Base-by-base conservation (phyloP, 92 coral and sea anemone genomes). In the Actinostola sp. region DNA sequence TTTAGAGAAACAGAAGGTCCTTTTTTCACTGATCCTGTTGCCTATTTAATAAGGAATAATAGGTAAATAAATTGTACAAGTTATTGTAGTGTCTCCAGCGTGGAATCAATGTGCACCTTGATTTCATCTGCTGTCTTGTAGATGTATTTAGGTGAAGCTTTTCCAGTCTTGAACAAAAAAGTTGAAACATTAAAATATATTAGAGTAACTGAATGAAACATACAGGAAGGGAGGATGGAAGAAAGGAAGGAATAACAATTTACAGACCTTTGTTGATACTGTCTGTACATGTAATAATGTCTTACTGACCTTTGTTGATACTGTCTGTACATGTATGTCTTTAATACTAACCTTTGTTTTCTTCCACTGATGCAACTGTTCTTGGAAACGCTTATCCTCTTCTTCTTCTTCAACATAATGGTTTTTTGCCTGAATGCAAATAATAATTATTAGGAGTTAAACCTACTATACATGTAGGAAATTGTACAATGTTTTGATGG, bases 91-190 rank as follows among this genome's bases (percentile, higher is more conserved):
- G 8, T 0, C n/a, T n/a, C n/a, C n/a, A n/a, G n/a, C n/a, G n/a
- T n/a, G n/a, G n/a, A n/a, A n/a, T 28, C 26, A 15, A 16, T 13
- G 49, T 67, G 24, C 43, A 94, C 98, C 97, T 94, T 94, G 27
- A 94, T 92, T 77, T 94, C 98, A 63, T 94, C 97, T 27, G 90
- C 98, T 71, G 98, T 94, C 83, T 94, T 94, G 92, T 94, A 94
- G 31, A 94, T 83, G 76, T 94, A 94, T 56, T 91, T 94, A 16
- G 97, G 98, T 44, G 81, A 30, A 32, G 81, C 63, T 23, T 72
- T 89, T 77, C 68, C 82, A 73, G 71, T 89, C 94, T 67, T 51
- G 48, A 46, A 67, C 0, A 51, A 48, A 51, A n/a, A 32, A 32
- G 41, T 27, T 24, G 15, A 21, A 4, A 48, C 3, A 14, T n/a